Evolutionary conservation across 2,888 invertebrate species (phyloP).

Genomic region (Leptopilina myrica): DNA sequence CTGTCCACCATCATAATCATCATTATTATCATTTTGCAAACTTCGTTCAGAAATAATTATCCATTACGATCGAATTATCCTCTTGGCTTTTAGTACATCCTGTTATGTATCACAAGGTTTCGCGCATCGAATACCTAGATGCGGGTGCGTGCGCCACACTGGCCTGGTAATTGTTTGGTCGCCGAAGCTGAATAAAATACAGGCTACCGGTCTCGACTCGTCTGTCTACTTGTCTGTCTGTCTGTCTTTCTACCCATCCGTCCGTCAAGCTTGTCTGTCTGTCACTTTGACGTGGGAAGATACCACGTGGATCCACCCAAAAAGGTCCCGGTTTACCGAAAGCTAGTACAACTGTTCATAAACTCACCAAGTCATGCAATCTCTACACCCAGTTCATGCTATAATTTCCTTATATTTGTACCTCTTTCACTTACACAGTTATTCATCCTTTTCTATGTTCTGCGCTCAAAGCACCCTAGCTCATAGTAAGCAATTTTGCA

Average conservation of each 20-base stretch:
- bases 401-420: constrained; percentile 7
- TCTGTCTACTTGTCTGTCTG: constrained; percentile 69
- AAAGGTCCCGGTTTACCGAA: constrained; percentile 67
- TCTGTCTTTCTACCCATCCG: constrained; percentile 67
- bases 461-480: neutral
- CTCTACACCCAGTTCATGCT: constrained; percentile 44
- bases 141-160: constrained; percentile 55
- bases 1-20: constrained; percentile 48
- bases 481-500: constrained; percentile 25
- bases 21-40: constrained; percentile 56
- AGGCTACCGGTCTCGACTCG: constrained; percentile 73
- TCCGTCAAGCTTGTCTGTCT: constrained; percentile 74
- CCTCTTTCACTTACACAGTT: neutral
- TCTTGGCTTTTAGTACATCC: constrained; percentile 68
- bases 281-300: constrained; percentile 77
- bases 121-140: constrained; percentile 51
- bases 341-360: constrained; percentile 75
- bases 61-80: constrained; percentile 73
- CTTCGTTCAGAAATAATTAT: constrained; percentile 68
- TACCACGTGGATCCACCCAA: constrained; percentile 70
- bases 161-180: constrained; percentile 74
- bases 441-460: neutral
- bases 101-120: constrained; percentile 57
- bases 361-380: constrained; percentile 74
- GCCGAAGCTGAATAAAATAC: constrained; percentile 76